Conservation (phyloP, 2,797 vertebrate genomes). For the Benthosema pterotum region DNA sequence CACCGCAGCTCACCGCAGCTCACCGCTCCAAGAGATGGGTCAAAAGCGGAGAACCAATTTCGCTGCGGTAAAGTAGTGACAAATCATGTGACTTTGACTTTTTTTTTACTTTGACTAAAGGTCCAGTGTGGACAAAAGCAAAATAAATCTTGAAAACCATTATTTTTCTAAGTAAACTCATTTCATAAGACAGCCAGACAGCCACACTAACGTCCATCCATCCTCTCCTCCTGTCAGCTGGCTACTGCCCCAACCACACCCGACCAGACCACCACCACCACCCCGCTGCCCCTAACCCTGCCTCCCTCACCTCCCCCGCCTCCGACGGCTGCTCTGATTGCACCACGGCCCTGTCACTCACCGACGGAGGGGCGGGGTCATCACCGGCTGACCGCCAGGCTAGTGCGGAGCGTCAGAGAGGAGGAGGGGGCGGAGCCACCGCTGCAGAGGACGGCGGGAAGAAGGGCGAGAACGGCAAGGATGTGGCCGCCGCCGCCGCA, state of each 20-base stretch:
- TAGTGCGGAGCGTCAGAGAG: conserved; percentile 52
- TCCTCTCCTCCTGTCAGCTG: conserved; percentile 66
- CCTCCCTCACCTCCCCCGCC: conserved; percentile 76
- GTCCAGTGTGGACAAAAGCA: too few relatives aligned
- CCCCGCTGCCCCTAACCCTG: conserved; percentile 76
- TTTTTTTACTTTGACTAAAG: too few relatives aligned
- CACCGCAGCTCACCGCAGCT: too few relatives aligned
- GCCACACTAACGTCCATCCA: neutral
- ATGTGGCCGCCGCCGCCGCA: neutral
- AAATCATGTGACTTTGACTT: too few relatives aligned
- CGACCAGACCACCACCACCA: conserved; percentile 72
- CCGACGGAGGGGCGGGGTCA: conserved; percentile 47
- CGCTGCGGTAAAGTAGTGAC: too few relatives aligned
- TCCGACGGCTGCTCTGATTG: conserved; percentile 82
- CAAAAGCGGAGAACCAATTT: too few relatives aligned
- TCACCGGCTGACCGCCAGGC: conserved; percentile 36
- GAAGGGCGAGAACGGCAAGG: conserved; percentile 32
- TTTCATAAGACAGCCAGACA: too few relatives aligned
- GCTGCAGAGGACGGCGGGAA: conserved; percentile 62
- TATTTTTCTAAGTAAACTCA: too few relatives aligned
- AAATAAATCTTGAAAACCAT: too few relatives aligned
- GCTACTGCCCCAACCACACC: conserved; percentile 78
- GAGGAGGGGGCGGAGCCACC: conserved; percentile 47
- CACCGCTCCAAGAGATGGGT: too few relatives aligned
- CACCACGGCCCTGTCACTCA: conserved; percentile 46